Evolutionary conservation across 1,140 invertebrate genomes (phyloP), one percentile per base, ranked within the genome.

Genomic region (Tachypleus tridentatus): DNA sequence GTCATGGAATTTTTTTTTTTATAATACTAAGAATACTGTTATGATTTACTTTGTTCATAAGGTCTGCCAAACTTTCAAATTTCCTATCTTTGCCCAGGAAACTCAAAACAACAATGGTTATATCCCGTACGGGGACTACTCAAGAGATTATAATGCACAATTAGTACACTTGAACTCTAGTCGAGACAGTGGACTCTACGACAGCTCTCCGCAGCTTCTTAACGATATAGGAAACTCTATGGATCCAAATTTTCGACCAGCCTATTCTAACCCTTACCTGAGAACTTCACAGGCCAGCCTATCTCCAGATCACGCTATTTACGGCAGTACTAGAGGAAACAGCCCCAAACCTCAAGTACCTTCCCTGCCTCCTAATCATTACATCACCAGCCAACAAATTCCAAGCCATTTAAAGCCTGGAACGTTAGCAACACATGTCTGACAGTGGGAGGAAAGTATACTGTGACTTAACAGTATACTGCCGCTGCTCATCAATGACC

Each of bases 181-280:
- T 54, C 60, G 67, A 63, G 63, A 77, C 49, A 75, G 81, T 11
- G 79, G 82, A 70, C 80, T 81, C 63, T 74, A 82, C 76, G 72
- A 83, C 81, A 59, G 87, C 91, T 54, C 53, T 54, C 53, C 7
- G 7, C 53, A 54, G 53, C n/a, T n/a, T 7, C 53, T 54, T n/a
- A 54, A 54, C 53, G 53, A 54, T 54, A 8, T 54, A 3, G 53
- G 7, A n/a, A 7, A 7, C 53, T 8, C n/a, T n/a, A 61, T 70
- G 48, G 90, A 93, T 73, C 88, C 90, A 7, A 80, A 88, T 64
- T 93, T 89, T 73, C 89, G 87, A 48, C 90, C 90, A 48, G 86
- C 87, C 4, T 94, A 93, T 73, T 89, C 89, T 60, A 92, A 92
- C 78, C 89, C 89, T 1, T 91, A 91, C 75, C 79, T 93, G 66